Percentiles rank a stretch among this genome's conserved stretches.
Evolutionary conservation across 2,888 invertebrate genomes (phyloP).

Genomic region (Protonemura montana): DNA sequence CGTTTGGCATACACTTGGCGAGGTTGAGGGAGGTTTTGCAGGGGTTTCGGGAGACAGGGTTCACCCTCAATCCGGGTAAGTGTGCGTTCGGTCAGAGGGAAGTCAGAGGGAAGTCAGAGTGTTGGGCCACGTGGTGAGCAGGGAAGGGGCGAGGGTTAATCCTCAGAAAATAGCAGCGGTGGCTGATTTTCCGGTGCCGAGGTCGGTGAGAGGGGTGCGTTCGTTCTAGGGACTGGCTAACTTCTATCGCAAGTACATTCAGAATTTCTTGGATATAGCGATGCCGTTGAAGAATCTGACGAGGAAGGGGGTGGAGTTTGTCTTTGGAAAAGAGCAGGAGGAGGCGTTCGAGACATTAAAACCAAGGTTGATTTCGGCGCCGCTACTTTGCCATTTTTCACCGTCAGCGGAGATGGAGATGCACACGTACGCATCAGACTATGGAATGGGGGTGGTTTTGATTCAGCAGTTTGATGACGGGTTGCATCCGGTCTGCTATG

Average conservation of each 20-base stretch:
- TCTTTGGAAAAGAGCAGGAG: slow-evolving; percentile 32
- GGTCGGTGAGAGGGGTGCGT: neutral
- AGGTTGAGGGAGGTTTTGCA: too few relatives aligned
- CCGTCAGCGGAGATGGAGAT: neutral
- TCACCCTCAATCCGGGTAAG: too few relatives aligned
- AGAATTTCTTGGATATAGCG: slow-evolving; percentile 8
- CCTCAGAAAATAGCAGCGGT: too few relatives aligned
- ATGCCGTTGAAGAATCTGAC: neutral
- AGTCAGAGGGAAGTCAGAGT: too few relatives aligned
- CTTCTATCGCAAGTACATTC: slow-evolving; percentile 29
- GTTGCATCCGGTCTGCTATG: slow-evolving; percentile 9
- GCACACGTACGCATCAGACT: slow-evolving; percentile 8
- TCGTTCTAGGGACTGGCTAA: neutral
- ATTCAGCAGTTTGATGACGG: slow-evolving; percentile 17
- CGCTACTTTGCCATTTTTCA: slow-evolving; percentile 52
- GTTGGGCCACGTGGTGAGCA: too few relatives aligned
- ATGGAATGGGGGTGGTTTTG: slow-evolving; percentile 39
- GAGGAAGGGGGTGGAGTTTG: neutral
- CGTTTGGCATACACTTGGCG: neutral
- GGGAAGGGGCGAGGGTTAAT: too few relatives aligned
- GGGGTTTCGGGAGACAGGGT: too few relatives aligned
- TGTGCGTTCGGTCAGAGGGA: too few relatives aligned
- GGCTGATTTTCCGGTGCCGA: neutral
- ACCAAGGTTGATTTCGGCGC: slow-evolving; percentile 47
- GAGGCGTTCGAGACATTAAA: slow-evolving; percentile 48